These are phyloP conservation scores for Pyxicephalus adspersus DNA, from an alignment of 2,113 vertebrate genomes.

Conservation along the genomic window DNA sequence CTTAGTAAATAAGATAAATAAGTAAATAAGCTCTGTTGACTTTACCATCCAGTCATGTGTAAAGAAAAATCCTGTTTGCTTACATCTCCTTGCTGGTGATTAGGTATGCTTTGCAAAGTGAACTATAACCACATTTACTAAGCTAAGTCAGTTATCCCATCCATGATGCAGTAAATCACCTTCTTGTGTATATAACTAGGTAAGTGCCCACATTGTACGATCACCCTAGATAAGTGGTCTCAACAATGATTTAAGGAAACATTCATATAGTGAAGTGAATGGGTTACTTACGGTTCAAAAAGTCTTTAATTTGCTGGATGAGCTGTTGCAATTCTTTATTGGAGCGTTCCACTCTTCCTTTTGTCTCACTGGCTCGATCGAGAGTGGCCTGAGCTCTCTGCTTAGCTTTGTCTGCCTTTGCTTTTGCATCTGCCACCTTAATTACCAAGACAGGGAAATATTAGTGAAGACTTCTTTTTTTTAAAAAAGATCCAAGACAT, in stretches of 20 bases:
- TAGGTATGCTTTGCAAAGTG: no score
- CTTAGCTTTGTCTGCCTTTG: slow-evolving; percentile 85
- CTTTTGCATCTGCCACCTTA: slow-evolving; percentile 87
- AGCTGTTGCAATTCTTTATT: slow-evolving; percentile 92
- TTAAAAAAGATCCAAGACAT: background rate
- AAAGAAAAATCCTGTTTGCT: no score
- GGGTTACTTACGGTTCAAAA: slow-evolving; percentile 88
- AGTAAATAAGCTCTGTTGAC: no score
- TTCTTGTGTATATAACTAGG: no score
- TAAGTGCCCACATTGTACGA: no score
- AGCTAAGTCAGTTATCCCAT: no score
- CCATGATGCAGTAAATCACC: no score
- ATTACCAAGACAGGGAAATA: background rate
- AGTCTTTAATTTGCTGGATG: slow-evolving; percentile 91
- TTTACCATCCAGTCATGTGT: no score
- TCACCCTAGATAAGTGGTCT: no score
- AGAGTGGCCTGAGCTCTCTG: slow-evolving; percentile 83
- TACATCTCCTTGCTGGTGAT: no score
- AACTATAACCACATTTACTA: no score
- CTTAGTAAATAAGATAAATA: no score
- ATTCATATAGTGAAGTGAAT: background rate
- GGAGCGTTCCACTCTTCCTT: slow-evolving; percentile 85
- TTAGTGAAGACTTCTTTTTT: background rate
- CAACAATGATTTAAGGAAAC: background rate
- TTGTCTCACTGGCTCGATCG: slow-evolving; percentile 87